Base-by-base conservation (phyloP, 1,140 invertebrate species). In the Sitobion miscanthi region DNA sequence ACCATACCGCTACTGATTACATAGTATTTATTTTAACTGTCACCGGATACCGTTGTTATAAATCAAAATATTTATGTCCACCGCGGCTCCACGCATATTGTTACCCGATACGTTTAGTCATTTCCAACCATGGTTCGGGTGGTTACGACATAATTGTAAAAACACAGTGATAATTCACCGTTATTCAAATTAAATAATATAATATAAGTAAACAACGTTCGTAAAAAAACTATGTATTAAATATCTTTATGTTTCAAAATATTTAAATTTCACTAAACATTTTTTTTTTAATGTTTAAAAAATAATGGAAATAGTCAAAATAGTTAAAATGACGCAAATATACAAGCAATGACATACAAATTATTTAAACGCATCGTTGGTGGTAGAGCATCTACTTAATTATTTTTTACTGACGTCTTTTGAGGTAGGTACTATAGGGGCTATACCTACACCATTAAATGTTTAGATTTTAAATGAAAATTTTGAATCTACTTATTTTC, bases 1-100 rank as follows among this genome's bases (percentile, higher is more conserved):
- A 35, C 30, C 5, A 35, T 20, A 77, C 30, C 14, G 14, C 62
- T 77, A 5, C 62, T 17, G 17, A 30, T 77, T 77, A 77, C 21
- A 83, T 83, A 21, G 35, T 38, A 23, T 38, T 83, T 85, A 20
- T 85, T 85, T 85, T 85, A 45, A 25, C 42, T 14, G 86, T 54
- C 87, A 54, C 49, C 87, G 87, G 87, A 89, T 54, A 89, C 49
- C n/a, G n/a, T 89, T 20, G 17, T n/a, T 54, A 54, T 89, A 54
- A 38, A 38, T 49, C 8, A 45, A 45, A 87, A 89, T 38, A 89
- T 54, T 89, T 54, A 89, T 14, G n/a, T 38, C 45, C 45, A 17
- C 21, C 5, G 20, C 6, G 52, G 14, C 49, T 17, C n/a, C 2
- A 0, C 1, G 14, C 7, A 6, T 52, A 88, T 54, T 54, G 87